Conservation (phyloP, 2,888 invertebrate species). For the Himalopsyche anomala region DNA sequence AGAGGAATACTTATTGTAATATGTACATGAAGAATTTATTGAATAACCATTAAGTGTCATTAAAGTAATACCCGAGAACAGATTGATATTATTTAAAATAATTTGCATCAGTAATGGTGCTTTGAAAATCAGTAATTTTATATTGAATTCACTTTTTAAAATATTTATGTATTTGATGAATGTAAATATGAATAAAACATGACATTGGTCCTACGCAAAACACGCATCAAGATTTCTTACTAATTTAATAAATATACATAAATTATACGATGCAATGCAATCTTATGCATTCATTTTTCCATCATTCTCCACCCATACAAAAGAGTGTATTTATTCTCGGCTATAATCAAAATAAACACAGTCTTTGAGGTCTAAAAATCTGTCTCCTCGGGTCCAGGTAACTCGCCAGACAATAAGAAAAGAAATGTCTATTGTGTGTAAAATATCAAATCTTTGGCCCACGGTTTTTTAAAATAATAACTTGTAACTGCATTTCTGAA, state of each 20-base stretch:
- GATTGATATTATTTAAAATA: no score
- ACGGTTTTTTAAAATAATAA: not conserved
- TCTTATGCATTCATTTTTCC: not conserved
- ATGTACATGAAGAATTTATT: no score
- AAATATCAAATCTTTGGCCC: constrained; percentile 18
- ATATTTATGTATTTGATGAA: not conserved
- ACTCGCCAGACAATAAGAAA: constrained; percentile 14
- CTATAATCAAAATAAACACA: constrained; percentile 18
- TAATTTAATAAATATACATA: not conserved
- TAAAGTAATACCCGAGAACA: no score
- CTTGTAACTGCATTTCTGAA: not conserved
- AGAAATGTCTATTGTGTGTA: constrained; percentile 2
- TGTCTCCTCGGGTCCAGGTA: not conserved
- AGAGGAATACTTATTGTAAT: no score
- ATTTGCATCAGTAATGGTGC: not conserved
- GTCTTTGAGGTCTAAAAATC: not conserved
- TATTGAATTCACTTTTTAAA: not conserved
- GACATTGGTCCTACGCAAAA: not conserved
- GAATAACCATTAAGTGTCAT: no score
- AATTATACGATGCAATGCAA: not conserved
- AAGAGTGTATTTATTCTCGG: not conserved
- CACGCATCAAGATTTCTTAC: not conserved
- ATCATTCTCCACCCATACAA: constrained; percentile 16
- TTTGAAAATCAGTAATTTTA: not conserved
- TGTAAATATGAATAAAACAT: not conserved